Conservation (phyloP, 1,140 invertebrate species). For the Maniola jurtina region DNA sequence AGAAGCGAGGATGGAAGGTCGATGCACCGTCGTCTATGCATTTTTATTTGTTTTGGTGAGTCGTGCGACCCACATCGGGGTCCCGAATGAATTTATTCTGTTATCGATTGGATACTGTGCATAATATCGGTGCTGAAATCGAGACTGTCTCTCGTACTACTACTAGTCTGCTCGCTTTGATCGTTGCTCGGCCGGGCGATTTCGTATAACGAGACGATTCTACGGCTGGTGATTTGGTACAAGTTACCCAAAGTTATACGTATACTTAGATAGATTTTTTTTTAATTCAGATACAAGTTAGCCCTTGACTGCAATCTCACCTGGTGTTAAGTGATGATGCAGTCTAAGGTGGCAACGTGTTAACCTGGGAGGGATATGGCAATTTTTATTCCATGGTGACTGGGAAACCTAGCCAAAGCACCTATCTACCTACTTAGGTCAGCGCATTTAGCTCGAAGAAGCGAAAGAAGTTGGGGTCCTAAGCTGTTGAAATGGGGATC, state of each 20-base stretch:
- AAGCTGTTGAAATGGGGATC: too few species aligned
- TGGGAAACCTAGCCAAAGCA: too few species aligned
- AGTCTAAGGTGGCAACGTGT: neutral
- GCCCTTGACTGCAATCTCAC: neutral
- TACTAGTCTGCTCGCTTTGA: slow-evolving; percentile 22
- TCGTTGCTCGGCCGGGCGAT: slow-evolving; percentile 18
- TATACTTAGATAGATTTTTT: too few species aligned
- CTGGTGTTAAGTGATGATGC: neutral
- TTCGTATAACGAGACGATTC: slow-evolving; percentile 27
- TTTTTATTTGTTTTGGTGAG: slow-evolving; percentile 76
- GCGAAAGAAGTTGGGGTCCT: too few species aligned
- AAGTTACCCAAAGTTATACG: neutral
- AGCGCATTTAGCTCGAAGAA: too few species aligned
- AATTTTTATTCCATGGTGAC: too few species aligned
- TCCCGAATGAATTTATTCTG: slow-evolving; percentile 75
- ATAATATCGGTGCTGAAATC: slow-evolving; percentile 61
- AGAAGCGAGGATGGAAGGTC: slow-evolving; percentile 66
- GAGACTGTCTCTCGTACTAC: slow-evolving; percentile 24
- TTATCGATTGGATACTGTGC: slow-evolving; percentile 73
- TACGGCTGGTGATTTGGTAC: slow-evolving; percentile 9
- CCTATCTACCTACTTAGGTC: too few species aligned
- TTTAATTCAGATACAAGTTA: neutral
- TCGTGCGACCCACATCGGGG: slow-evolving; percentile 72
- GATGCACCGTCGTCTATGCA: slow-evolving; percentile 69
- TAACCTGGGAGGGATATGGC: neutral